Conservation (phyloP, 2,797 vertebrate genomes). For the Megalops cyprinoides region DNA sequence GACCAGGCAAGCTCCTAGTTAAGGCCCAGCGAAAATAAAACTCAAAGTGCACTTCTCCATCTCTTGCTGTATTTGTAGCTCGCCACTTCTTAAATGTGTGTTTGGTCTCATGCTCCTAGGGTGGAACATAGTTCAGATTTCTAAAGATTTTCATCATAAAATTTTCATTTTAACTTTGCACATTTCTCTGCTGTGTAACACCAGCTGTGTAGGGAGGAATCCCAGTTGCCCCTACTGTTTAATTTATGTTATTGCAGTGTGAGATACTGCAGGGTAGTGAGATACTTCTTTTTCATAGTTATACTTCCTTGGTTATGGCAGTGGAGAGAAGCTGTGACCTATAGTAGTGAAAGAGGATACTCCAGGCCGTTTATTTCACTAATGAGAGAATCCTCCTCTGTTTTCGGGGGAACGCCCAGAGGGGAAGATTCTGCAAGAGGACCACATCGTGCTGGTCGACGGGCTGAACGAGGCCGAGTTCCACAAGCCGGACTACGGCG, state of each 20-base stretch:
- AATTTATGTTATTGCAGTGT: conserved; percentile 18
- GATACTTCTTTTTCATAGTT: not conserved
- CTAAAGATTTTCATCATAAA: conserved; percentile 38
- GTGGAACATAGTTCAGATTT: conserved; percentile 27
- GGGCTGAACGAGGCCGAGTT: conserved; percentile 98
- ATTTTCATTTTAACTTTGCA: conserved; percentile 40
- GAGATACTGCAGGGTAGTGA: not conserved
- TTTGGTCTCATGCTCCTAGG: conserved; percentile 33
- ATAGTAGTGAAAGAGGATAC: not conserved
- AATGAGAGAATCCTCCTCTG: not conserved
- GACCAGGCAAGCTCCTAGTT: not conserved
- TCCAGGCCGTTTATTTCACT: not conserved
- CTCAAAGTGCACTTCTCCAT: not conserved
- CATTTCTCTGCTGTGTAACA: conserved; percentile 8
- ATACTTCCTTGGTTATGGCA: not conserved
- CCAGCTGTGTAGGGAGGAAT: too few species aligned
- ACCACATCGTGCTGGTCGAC: conserved; percentile 93
- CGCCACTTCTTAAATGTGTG: conserved; percentile 36
- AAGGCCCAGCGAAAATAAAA: conserved; percentile 1
- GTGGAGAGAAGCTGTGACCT: not conserved
- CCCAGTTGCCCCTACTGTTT: conserved; percentile 17
- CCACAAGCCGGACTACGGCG: conserved; percentile 98
- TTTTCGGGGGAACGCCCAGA: conserved; percentile 69
- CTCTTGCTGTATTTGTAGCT: conserved; percentile 26
- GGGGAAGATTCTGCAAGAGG: conserved; percentile 91